A percentile compares a stretch with the other conserved stretches of the same genome.
Evolutionary conservation across 2,797 vertebrate species (phyloP).

Genomic region (Leucoraja ocellata): DNA sequence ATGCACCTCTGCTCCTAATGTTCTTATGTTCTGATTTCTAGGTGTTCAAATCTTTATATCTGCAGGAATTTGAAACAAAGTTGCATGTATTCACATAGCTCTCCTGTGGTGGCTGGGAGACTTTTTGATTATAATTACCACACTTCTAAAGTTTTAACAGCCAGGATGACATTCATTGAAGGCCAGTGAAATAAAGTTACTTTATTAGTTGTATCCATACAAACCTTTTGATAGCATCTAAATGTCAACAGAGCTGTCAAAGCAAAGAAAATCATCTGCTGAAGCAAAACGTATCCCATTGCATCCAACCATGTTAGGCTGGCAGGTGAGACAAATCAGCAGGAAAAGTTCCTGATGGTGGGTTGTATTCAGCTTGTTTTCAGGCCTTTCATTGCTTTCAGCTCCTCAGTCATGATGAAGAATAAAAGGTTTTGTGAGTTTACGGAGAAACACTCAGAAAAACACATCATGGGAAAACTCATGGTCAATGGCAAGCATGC

Average conservation of each 20-base stretch:
- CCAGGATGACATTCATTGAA: not conserved
- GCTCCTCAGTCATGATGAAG: not conserved
- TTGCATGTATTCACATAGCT: not conserved
- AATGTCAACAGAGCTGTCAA: conserved; percentile 9
- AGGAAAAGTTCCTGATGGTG: not conserved
- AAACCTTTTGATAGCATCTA: not conserved
- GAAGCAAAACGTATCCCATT: not conserved
- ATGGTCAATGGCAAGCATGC: too few species aligned
- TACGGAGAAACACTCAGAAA: too few species aligned
- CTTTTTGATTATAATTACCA: not conserved
- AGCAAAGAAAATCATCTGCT: conserved; percentile 22
- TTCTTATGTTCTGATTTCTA: too few species aligned
- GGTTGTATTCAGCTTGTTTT: too few species aligned
- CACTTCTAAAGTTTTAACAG: not conserved
- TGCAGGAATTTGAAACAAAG: not conserved
- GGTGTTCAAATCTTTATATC: not conserved
- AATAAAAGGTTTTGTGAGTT: too few species aligned
- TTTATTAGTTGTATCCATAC: not conserved
- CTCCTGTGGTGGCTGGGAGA: not conserved
- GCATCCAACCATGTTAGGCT: not conserved
- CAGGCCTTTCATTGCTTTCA: not conserved
- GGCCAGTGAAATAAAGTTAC: not conserved
- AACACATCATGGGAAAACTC: too few species aligned
- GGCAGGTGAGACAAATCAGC: not conserved
- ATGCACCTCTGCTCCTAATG: too few species aligned